Base-by-base conservation (phyloP, 1,140 invertebrate genomes). In the Trichonephila clavata region DNA sequence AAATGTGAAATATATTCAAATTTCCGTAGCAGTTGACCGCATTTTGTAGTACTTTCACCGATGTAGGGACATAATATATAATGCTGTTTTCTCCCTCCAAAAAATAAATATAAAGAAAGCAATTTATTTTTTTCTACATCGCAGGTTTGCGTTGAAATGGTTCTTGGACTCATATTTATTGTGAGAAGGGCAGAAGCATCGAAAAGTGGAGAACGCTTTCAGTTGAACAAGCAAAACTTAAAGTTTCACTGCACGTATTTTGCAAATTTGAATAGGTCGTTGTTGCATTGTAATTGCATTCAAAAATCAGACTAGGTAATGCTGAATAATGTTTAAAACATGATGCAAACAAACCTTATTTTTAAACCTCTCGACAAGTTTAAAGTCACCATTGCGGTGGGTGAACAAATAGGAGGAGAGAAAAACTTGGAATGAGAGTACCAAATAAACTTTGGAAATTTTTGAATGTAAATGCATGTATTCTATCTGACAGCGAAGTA, bases 51-150 rank as follows among this genome's bases (percentile, higher is more conserved):
- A 63, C 86, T 87, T 63, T 87, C 50, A 10, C 59, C 8, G 4
- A 14, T 21, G 24, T 59, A 27, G 43, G 83, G 57, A 59, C 86
- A 87, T 63, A 20, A 63, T 87, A 63, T 87, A 87, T 63, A 87
- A 87, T 32, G 61, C 43, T 83, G 43, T 63, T 63, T 63, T 57
- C 59, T 63, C 27, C 24, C 32, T 39, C 57, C 27, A 39, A 86
- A 87, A 87, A 87, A 43, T 65, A 61, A 63, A 83, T 83, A n/a
- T 21, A 83, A 83, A 39, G 50, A 39, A 50, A 83, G 50, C 86
- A 39, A 87, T 87, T 87, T 87, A 87, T 87, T 87, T n/a, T n/a
- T n/a, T n/a, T 63, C 86, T 32, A 87, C 86, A 63, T 87, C 27
- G 86, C 24, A 59, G 32, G 27, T 39, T 87, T 18, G 24, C n/a